phyloP scores from a whole-genome alignment of 2,113 vertebrate species.

The Pelmatolapia mariae region DNA sequence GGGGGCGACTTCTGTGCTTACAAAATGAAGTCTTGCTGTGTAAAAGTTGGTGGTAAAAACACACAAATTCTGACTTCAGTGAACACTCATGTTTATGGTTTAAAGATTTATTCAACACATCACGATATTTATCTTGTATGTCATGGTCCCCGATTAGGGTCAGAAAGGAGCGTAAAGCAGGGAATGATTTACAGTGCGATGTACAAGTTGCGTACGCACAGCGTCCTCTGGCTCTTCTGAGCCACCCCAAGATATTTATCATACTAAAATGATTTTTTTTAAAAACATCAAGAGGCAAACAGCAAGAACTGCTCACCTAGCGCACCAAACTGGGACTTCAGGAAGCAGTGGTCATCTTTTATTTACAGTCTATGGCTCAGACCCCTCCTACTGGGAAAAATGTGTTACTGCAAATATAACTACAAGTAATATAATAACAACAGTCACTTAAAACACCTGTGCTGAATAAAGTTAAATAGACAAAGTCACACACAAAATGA shows the following conservation, averaged over 20 bases:
- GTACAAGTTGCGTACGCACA: fast-evolving
- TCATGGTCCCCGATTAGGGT: fast-evolving
- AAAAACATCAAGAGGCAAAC: fast-evolving
- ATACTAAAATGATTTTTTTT: fast-evolving
- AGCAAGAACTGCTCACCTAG: fast-evolving
- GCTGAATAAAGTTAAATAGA: not conserved
- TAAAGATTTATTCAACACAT: not conserved
- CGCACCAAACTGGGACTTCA: not conserved
- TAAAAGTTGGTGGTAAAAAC: not conserved
- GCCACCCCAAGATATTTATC: fast-evolving
- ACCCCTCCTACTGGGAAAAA: not conserved
- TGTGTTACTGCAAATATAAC: not conserved
- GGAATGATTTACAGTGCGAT: not conserved
- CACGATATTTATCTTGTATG: not conserved
- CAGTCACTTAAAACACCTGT: fast-evolving
- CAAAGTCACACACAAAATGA: not conserved
- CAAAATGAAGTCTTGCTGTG: not conserved
- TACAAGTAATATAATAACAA: fast-evolving
- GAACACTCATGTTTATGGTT: not conserved
- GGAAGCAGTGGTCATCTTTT: not conserved
- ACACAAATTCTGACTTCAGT: not conserved
- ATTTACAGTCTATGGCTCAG: not conserved
- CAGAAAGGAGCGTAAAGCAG: not conserved
- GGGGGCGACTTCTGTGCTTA: fast-evolving
- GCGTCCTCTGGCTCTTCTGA: not conserved